Percentiles rank a stretch among this genome's conserved stretches.
Evolutionary conservation across 2,113 vertebrate species (phyloP).

Genomic region (Nannospalax galili): DNA sequence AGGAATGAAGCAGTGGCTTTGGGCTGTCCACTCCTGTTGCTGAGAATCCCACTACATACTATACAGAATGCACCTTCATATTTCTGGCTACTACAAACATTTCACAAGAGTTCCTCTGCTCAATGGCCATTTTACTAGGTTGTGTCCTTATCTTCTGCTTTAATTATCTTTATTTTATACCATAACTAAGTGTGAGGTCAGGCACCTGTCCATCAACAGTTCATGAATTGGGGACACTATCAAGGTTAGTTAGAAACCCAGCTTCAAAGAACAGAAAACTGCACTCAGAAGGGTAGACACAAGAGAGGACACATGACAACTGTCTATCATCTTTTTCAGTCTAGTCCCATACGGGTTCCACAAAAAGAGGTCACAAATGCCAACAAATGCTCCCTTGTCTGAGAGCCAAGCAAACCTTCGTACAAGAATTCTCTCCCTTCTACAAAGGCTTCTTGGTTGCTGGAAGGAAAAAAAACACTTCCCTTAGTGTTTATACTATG

Average conservation of each 20-base stretch:
- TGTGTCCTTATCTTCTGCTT: not conserved
- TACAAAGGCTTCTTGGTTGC: not conserved
- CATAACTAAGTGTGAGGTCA: not conserved
- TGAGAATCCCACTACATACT: not conserved
- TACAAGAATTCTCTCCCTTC: not conserved
- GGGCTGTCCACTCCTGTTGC: not conserved
- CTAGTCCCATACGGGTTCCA: not conserved
- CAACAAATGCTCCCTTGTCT: not conserved
- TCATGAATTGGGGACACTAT: not conserved
- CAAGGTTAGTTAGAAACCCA: not conserved
- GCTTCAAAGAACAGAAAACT: not conserved
- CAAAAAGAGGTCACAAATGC: not conserved
- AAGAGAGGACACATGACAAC: not conserved
- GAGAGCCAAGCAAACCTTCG: not conserved
- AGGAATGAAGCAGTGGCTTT: not conserved
- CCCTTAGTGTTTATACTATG: conserved; percentile 11
- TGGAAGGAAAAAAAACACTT: not conserved
- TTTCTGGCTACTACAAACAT: not conserved
- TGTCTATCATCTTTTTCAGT: not conserved
- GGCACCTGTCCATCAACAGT: not conserved
- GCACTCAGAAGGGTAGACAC: not conserved
- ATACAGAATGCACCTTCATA: not conserved
- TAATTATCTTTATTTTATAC: not conserved
- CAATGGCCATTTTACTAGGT: not conserved
- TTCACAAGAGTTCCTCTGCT: not conserved